A percentile compares a stretch with the other conserved stretches of the same genome.
phyloP scores from a whole-genome alignment of 2,113 vertebrate genomes.

The Podarcis muralis region DNA sequence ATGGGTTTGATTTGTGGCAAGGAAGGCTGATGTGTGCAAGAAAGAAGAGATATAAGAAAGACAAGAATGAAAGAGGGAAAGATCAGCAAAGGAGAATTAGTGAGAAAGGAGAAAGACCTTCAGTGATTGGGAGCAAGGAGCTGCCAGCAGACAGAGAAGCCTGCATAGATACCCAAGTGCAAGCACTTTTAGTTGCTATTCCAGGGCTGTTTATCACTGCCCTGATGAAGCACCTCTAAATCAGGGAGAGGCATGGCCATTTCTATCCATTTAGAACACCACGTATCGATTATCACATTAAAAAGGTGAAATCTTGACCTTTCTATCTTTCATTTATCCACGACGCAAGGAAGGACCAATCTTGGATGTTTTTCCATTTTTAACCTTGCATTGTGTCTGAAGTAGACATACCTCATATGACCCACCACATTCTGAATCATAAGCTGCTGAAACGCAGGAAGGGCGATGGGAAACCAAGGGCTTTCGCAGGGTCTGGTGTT shows the following conservation, averaged over 20 bases:
- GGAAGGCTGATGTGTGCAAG: conserved; percentile 25
- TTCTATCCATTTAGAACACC: conserved; percentile 7
- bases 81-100: conserved; percentile 31
- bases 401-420: background rate
- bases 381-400: conserved; percentile 4
- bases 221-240: background rate
- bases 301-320: conserved; percentile 33
- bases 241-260: background rate
- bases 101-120: conserved; percentile 24
- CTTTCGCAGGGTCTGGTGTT: background rate
- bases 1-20: conserved; percentile 55
- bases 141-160: background rate
- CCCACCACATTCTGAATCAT: conserved; percentile 1
- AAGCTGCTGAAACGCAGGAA: background rate
- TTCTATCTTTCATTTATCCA: conserved; percentile 13
- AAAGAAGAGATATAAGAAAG: conserved; percentile 19
- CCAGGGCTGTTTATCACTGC: background rate
- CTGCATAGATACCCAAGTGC: accelerated
- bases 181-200: background rate
- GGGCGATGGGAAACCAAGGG: background rate
- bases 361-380: background rate
- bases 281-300: background rate
- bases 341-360: conserved; percentile 9
- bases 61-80: conserved; percentile 25
- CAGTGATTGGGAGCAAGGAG: conserved; percentile 13